Base-by-base conservation (phyloP, 2,113 vertebrate genomes). In the Aegotheles bennettii region DNA sequence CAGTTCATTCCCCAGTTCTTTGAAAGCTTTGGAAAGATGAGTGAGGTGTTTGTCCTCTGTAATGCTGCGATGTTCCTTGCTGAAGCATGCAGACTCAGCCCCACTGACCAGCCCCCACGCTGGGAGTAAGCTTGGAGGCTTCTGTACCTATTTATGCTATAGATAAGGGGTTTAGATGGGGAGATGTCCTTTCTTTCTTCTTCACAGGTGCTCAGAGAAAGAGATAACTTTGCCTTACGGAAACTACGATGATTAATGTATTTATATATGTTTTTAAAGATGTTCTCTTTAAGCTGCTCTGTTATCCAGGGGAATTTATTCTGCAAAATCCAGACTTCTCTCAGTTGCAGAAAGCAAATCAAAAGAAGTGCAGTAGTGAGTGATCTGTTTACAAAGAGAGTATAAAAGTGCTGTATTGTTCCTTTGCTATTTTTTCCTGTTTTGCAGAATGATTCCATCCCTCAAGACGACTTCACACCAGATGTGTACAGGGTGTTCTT, bases 401-500 rank as follows among this genome's bases (percentile, higher is more conserved):
- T 31, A 7, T 20, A 40, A 38, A 75, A 85, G 51, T 70, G 42
- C 25, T 29, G 11, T 91, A 42, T 84, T 11, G 5, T 71, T 75
- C 91, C 73, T 23, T 93, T 33, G 60, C 61, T 64, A 1, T 84
- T 77, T 84, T 84, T 78, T 9, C 94, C 24, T 2, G 0, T 92
- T 96, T 95, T 70, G 51, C 98, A 99, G 99, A 99, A 98, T 76
- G 99, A 99, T 94, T 98, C 98, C 31, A 98, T 99, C 93, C 99
- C 99, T 86, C 99, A 98, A 97, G 99, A 99, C 1, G 99, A 99
- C 96, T 99, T 99, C 97, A 99, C 98, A 3, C 98, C 98, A 56
- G 99, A 99, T 33, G 97, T 98, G 40, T 99, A 99, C 97, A 98
- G 98, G 97, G 98, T 98, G 94, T 99, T 99, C 94, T 95, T 99